phyloP scores from a whole-genome alignment of 1,140 invertebrate genomes.

The Episyrphus balteatus region DNA sequence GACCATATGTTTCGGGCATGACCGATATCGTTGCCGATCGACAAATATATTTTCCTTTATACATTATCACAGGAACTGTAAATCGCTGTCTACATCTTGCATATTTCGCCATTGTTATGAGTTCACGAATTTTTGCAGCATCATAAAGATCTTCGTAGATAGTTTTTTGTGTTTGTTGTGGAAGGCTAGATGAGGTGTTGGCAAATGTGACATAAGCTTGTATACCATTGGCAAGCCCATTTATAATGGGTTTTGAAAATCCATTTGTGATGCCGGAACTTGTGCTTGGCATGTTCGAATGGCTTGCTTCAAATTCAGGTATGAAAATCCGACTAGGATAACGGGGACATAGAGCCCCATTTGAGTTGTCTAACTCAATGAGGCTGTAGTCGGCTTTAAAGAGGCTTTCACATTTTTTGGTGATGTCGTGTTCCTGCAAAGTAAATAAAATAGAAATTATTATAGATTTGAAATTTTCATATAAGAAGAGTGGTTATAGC shows the following conservation, averaged over 20 bases:
- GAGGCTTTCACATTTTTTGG: conserved; percentile 51
- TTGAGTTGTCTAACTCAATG: conserved; percentile 50
- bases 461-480: no score
- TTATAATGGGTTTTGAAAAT: background rate
- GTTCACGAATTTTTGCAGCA: conserved; percentile 45
- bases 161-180: conserved; percentile 39
- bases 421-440: conserved; percentile 46
- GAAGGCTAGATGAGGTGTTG: conserved; percentile 12
- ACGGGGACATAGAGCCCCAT: conserved; percentile 60
- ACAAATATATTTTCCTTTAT: conserved; percentile 61
- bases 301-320: conserved; percentile 49
- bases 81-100: conserved; percentile 62
- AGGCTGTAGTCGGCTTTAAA: conserved; percentile 52
- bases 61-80: conserved; percentile 68
- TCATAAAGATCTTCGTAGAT: conserved; percentile 53
- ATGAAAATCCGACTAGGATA: conserved; percentile 65
- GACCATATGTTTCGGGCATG: conserved; percentile 63
- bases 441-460: no score
- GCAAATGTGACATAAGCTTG: conserved; percentile 30
- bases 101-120: conserved; percentile 50
- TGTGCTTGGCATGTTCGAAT: conserved; percentile 15
- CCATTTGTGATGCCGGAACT: conserved; percentile 17
- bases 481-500: no score
- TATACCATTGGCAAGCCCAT: conserved; percentile 15
- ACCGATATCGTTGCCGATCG: conserved; percentile 58